These are phyloP conservation scores for Diarsia mendica DNA, from an alignment of 2,888 invertebrate species.

Conservation along the genomic window DNA sequence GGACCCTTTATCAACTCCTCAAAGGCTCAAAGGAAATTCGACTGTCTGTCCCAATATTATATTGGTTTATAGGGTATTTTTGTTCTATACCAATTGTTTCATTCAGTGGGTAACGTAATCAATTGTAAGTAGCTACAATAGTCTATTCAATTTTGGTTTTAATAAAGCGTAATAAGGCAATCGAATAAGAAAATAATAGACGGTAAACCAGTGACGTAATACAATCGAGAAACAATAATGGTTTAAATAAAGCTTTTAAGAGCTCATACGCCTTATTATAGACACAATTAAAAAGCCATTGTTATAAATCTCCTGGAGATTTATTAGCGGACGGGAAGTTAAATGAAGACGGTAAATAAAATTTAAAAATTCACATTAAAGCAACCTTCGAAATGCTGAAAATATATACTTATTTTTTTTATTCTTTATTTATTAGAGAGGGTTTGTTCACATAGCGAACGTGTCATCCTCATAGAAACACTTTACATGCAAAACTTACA, in stretches of 20 bases:
- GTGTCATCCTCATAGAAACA: too few relatives aligned
- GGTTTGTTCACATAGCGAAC: too few relatives aligned
- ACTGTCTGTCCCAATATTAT: conserved; percentile 47
- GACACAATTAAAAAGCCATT: too few relatives aligned
- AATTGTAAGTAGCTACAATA: conserved; percentile 46
- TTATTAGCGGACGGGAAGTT: too few relatives aligned
- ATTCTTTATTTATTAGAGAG: too few relatives aligned
- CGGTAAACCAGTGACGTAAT: conserved; percentile 33
- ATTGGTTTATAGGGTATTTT: conserved; percentile 26
- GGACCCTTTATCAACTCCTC: conserved; percentile 26
- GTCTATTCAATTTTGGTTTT: conserved; percentile 35
- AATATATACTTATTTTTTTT: background rate
- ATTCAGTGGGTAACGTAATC: conserved; percentile 44
- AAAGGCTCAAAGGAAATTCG: conserved; percentile 52
- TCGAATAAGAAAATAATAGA: conserved; percentile 44
- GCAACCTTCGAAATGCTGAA: background rate
- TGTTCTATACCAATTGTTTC: conserved; percentile 37
- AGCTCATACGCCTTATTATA: too few relatives aligned
- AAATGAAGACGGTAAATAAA: background rate
- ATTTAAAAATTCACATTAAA: background rate
- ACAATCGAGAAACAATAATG: background rate
- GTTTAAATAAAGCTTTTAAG: background rate
- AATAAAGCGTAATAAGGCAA: conserved; percentile 32
- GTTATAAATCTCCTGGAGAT: too few relatives aligned
- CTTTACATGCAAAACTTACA: too few relatives aligned